phyloP scores from a whole-genome alignment of 2,797 vertebrate genomes.

The Cygnus olor region DNA sequence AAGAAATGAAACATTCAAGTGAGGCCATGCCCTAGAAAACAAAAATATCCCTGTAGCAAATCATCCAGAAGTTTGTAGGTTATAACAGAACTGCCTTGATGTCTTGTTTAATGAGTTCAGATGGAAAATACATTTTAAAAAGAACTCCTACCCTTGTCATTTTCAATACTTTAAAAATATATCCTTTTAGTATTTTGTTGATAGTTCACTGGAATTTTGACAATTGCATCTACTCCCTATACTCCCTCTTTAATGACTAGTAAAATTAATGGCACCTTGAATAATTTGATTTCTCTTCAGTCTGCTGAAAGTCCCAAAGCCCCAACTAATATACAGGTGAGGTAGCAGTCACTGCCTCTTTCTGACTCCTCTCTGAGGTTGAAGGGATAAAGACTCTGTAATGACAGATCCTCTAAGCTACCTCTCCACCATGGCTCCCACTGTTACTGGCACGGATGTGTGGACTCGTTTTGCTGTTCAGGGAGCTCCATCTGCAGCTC shows the following conservation, averaged over 20 bases:
- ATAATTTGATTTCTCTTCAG: neutral
- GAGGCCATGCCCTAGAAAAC: constrained; percentile 50
- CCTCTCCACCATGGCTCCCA: neutral
- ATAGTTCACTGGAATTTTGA: neutral
- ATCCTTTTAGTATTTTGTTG: neutral
- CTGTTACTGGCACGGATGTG: neutral
- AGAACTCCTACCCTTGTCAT: neutral
- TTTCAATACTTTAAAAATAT: neutral
- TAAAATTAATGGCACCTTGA: neutral
- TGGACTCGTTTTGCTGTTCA: neutral
- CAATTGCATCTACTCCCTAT: neutral
- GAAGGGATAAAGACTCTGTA: neutral
- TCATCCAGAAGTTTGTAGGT: constrained; percentile 34
- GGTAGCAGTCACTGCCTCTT: neutral
- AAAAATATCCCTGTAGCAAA: constrained; percentile 34
- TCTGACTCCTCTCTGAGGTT: neutral
- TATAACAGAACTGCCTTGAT: neutral
- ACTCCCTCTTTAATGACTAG: neutral
- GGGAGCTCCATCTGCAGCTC: constrained; percentile 48
- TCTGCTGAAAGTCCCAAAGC: neutral
- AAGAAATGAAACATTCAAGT: neutral
- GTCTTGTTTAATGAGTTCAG: neutral
- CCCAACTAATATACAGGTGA: neutral
- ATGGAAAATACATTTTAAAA: neutral
- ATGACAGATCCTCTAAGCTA: neutral